Evolutionary conservation across 2,113 vertebrate genomes (phyloP).

Genomic region (Macheiramphus alcinus): DNA sequence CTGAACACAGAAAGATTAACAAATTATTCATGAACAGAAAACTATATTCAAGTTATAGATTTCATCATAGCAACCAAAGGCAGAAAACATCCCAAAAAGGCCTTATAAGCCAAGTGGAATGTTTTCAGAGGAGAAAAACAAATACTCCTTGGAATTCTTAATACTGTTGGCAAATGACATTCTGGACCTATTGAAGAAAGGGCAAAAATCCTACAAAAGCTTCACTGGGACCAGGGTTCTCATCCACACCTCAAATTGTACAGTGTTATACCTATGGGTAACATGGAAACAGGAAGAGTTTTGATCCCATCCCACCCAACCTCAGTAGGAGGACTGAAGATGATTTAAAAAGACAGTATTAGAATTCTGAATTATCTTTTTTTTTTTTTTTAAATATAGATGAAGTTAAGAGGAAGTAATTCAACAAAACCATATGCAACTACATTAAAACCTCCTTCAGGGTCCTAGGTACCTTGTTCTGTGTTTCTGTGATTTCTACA

Average conservation of each 20-base stretch:
- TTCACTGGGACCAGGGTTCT: not conserved
- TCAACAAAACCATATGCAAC: not conserved
- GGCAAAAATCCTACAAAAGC: not conserved
- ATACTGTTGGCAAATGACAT: not conserved
- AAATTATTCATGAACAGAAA: not conserved
- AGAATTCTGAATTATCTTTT: not conserved
- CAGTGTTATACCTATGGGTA: not conserved
- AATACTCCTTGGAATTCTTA: not conserved
- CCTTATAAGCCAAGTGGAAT: not conserved
- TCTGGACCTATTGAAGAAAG: not conserved
- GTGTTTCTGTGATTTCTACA: not conserved
- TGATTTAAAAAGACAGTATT: not conserved
- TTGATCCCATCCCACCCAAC: not conserved
- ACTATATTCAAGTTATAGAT: not conserved
- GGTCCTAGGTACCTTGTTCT: not conserved
- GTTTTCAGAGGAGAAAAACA: not conserved
- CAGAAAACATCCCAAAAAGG: not conserved
- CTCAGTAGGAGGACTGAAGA: not conserved
- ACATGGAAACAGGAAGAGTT: not conserved
- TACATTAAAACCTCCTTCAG: not conserved
- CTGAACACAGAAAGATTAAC: not conserved
- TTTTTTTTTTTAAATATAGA: not conserved
- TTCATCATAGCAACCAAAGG: not conserved
- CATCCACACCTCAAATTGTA: not conserved
- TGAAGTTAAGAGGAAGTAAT: not conserved